Evolutionary conservation across 2,797 vertebrate genomes (phyloP), one percentile per base, ranked within the genome.

Genomic region (Enteromius treurensis): DNA sequence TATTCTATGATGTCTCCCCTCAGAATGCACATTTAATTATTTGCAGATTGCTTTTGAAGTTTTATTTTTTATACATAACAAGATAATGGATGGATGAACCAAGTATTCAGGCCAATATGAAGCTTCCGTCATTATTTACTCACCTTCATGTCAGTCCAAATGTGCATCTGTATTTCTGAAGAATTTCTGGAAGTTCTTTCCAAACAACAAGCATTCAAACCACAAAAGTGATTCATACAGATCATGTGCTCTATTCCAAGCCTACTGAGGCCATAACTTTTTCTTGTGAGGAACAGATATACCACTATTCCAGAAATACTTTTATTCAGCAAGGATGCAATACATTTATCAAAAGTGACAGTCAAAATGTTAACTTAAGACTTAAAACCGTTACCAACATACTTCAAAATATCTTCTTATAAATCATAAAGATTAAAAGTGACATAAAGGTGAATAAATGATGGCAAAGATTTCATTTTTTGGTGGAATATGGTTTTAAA

Each of bases 1-100:
- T 68, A 32, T 42, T 32, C 60, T 82, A 60, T 65, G 45, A 75
- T 58, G 49, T 58, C 65, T 80, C 19, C 6, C 14, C 34, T 60
- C 26, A 34, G 15, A 67, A 51, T 68, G 21, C 62, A 64, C 13
- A 51, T 60, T 49, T 49, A 42, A 64, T 49, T 21, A 60, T 71
- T 11, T 80, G 55, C 23, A 32, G 58, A 6, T 64, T 77, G 65
- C 49, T 26, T 80, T 26, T 69, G 45, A 68, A 40, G 47, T 53
- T 67, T 78, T 21, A 37, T 49, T n/a, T 65, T 78, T 65, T 26
- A 47, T 21, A 32, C 47, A n/a, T 37, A 32, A 37, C 4, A 42
- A 60, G 34, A 75, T 75, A 75, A 37, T 74, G 49, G 5, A 21
- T 37, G 49, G 49, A 37, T 55, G 51, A 42, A 17, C 34, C 34